phyloP scores from a whole-genome alignment of 2,113 vertebrate genomes.

The Garra rufa region DNA sequence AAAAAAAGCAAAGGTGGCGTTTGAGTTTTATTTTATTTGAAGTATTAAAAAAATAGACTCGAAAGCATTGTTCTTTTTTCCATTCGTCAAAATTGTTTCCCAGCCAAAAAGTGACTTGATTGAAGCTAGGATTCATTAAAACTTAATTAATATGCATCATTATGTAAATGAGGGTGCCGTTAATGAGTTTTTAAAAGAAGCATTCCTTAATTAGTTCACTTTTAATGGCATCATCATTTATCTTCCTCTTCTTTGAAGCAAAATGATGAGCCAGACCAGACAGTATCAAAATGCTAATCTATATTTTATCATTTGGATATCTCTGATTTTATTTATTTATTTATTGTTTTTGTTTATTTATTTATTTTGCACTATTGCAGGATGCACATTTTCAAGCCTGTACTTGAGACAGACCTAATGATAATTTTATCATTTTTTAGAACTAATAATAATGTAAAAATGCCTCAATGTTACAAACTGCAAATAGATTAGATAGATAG shows the following conservation, averaged over 20 bases:
- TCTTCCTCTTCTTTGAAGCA: slow-evolving; percentile 99
- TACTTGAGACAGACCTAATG: not conserved
- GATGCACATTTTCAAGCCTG: slow-evolving; percentile 70
- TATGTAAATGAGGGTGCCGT: slow-evolving; percentile 99
- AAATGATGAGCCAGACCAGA: slow-evolving; percentile 87
- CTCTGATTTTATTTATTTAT: slow-evolving; percentile 69
- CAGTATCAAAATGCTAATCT: slow-evolving; percentile 81
- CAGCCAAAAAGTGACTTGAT: slow-evolving; percentile 99
- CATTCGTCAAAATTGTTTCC: slow-evolving; percentile 99
- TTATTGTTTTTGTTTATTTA: not conserved
- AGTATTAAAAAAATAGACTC: slow-evolving; percentile 90
- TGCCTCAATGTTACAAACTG: no score
- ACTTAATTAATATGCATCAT: slow-evolving; percentile 99
- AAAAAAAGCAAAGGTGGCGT: slow-evolving; percentile 62
- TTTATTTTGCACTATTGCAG: slow-evolving; percentile 61
- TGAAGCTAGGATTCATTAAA: slow-evolving; percentile 99
- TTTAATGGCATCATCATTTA: slow-evolving; percentile 99
- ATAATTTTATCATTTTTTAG: no score
- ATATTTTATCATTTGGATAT: slow-evolving; percentile 80
- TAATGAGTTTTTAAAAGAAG: slow-evolving; percentile 99
- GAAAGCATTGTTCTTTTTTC: slow-evolving; percentile 96
- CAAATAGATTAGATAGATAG: no score
- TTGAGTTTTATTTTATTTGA: slow-evolving; percentile 87
- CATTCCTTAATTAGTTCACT: slow-evolving; percentile 99
- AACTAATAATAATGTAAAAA: no score